Base-by-base conservation (phyloP, 2,113 vertebrate genomes). In the Uria aalge region DNA sequence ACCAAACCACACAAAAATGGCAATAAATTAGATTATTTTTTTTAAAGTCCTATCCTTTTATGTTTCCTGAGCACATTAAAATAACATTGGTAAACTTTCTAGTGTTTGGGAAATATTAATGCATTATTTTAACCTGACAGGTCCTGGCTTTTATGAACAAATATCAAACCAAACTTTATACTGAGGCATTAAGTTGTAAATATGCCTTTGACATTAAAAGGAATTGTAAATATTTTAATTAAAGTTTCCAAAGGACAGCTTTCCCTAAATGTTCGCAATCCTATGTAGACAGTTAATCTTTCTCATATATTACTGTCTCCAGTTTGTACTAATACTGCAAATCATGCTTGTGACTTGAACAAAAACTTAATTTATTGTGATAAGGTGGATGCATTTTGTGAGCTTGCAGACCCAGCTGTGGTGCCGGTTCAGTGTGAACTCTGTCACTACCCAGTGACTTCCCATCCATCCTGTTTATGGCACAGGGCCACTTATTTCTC, bases 121-220 rank as follows among this genome's bases (percentile, higher is more conserved):
- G 53, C 36, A 24, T 92, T 85, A 47, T 89, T 95, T 94, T 96
- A 96, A 72, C 30, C 38, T 77, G 85, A 59, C 78, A 69, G 11
- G 12, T 68, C 88, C 56, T 89, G 29, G 18, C 26, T 93, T 93
- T 90, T 77, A 88, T 80, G 82, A 90, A 52, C 9, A 92, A 90
- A 86, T 90, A 67, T 90, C 60, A 62, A 91, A 90, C 12, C 20
- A 36, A 63, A 81, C 7, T 90, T 92, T 85, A 66, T 64, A 27
- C 20, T 85, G 52, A 1, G 0, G n/a, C 4, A 3, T 75, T 94
- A 79, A 85, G 78, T 53, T 83, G 63, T 88, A 83, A 92, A 79
- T 53, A 41, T 93, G 85, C 71, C 78, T 92, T 79, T 92, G 77
- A 66, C 82, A 59, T 85, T 57, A 80, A 76, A 41, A 88, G 38